These are phyloP conservation scores for Gymnosoma rotundatum DNA, from an alignment of 2,888 invertebrate genomes.

Conservation along the genomic window DNA sequence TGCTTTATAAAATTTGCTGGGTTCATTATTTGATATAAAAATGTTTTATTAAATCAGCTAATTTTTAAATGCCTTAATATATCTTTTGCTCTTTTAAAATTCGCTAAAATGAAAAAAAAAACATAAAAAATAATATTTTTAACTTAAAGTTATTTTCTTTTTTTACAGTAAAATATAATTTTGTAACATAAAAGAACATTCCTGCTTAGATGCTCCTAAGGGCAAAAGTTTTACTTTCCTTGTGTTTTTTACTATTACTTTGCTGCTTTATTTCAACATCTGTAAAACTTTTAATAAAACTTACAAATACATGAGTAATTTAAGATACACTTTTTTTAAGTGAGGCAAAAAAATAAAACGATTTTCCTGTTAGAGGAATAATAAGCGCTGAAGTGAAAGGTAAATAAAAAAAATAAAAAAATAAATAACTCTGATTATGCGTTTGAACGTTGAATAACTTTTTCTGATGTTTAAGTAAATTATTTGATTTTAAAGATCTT, in stretches of 20 bases:
- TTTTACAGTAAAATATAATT: conserved; percentile 9
- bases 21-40: too few relatives aligned
- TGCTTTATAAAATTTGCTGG: too few relatives aligned
- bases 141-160: conserved; percentile 29
- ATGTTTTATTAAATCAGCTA: too few relatives aligned
- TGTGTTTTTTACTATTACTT: not conserved
- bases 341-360: not conserved
- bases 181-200: not conserved
- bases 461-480: conserved; percentile 19
- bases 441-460: conserved; percentile 38
- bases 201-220: conserved; percentile 9
- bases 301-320: conserved; percentile 12
- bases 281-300: not conserved
- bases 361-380: conserved; percentile 27
- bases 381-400: conserved; percentile 1
- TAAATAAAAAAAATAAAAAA: conserved; percentile 8
- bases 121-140: not conserved
- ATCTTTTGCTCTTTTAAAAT: not conserved
- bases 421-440: conserved; percentile 18
- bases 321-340: conserved; percentile 12
- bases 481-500: conserved; percentile 1
- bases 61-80: not conserved
- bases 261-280: conserved; percentile 6
- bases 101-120: too few relatives aligned
- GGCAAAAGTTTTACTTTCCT: conserved; percentile 43